A percentile compares a stretch with the other conserved stretches of the same genome.
These are phyloP conservation scores for Channa argus DNA, from an alignment of 2,113 vertebrate species.

Conservation along the genomic window DNA sequence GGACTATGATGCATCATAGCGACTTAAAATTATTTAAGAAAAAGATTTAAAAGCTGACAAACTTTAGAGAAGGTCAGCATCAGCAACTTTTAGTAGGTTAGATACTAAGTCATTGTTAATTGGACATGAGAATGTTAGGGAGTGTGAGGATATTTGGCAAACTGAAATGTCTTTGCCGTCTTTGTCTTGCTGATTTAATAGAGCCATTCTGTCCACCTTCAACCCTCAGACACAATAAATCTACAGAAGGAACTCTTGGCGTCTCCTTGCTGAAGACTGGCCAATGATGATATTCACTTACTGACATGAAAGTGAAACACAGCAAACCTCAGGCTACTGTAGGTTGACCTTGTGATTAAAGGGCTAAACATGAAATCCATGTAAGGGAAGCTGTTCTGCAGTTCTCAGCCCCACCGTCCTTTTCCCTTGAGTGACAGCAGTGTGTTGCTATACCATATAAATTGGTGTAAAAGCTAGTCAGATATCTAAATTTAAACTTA, in stretches of 20 bases:
- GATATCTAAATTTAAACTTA: too few relatives aligned
- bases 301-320: neutral
- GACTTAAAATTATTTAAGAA: neutral
- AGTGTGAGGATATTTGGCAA: slow-evolving; percentile 1
- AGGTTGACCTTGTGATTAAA: slow-evolving; percentile 2
- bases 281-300: slow-evolving; percentile 15
- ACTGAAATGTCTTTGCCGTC: neutral
- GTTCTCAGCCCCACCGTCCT: neutral
- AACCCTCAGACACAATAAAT: slow-evolving; percentile 29
- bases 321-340: neutral
- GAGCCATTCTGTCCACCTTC: slow-evolving; percentile 7
- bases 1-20: neutral
- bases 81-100: neutral
- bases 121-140: neutral
- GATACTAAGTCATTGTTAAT: slow-evolving; percentile 5
- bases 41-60: slow-evolving; percentile 4
- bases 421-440: neutral
- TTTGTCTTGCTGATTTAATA: slow-evolving; percentile 11
- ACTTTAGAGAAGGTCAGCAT: neutral
- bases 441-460: neutral
- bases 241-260: neutral
- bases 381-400: neutral
- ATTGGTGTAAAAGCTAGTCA: neutral
- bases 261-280: slow-evolving; percentile 8
- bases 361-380: neutral